Evolutionary conservation across 2,113 vertebrate species (phyloP).

Genomic region (Dasyornis broadbenti): DNA sequence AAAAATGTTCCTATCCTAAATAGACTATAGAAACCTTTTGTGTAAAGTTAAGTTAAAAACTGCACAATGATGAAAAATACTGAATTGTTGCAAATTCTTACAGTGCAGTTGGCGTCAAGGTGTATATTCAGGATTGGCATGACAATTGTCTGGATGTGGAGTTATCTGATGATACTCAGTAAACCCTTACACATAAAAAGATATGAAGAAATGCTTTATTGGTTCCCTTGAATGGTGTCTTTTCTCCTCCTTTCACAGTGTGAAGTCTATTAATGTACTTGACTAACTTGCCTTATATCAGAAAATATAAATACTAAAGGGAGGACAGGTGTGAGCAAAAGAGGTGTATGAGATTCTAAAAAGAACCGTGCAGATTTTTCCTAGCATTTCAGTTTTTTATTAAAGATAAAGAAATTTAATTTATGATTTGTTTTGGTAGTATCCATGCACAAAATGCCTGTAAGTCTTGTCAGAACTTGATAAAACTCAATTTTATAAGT

Average conservation of each 20-base stretch:
- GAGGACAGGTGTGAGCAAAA: not conserved
- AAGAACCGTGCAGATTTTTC: not conserved
- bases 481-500: not conserved
- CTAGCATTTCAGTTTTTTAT: not conserved
- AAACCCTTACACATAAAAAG: conserved; percentile 19
- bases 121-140: not conserved
- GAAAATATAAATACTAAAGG: not conserved
- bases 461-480: not conserved
- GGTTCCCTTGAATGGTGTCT: not conserved
- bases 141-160: conserved; percentile 18
- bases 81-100: not conserved
- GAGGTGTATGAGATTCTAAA: not conserved
- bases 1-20: not conserved
- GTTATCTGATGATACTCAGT: conserved; percentile 31
- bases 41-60: not conserved
- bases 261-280: conserved; percentile 40
- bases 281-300: not conserved
- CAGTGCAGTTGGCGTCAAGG: not conserved
- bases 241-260: not conserved
- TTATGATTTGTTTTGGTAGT: not conserved
- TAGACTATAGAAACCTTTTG: not conserved
- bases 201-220: not conserved
- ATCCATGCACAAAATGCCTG: not conserved
- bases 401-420: not conserved
- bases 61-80: not conserved